Evolutionary conservation across 2,888 invertebrate genomes (phyloP).

Genomic region (Acleris emargana): DNA sequence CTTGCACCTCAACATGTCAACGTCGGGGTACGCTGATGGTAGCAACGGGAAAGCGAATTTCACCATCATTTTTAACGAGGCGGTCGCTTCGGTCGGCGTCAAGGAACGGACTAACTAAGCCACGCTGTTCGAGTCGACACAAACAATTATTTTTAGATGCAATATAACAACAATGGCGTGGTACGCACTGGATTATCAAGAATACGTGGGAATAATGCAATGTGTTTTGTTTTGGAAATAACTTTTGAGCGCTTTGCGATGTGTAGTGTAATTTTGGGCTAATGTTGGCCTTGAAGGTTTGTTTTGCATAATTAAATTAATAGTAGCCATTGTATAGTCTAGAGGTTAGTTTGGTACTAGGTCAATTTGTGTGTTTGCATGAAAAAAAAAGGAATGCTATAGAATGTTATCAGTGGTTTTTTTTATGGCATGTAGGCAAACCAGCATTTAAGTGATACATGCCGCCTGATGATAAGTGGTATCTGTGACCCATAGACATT

Average conservation of each 20-base stretch:
- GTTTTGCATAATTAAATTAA: too few relatives aligned
- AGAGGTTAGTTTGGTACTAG: too few relatives aligned
- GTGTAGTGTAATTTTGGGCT: too few relatives aligned
- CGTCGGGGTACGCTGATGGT: constrained; percentile 60
- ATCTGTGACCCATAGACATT: too few relatives aligned
- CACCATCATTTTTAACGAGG: constrained; percentile 49
- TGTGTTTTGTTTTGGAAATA: constrained; percentile 6
- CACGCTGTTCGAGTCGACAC: constrained; percentile 6
- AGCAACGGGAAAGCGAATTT: constrained; percentile 64
- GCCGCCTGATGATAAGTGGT: too few relatives aligned
- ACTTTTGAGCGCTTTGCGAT: background rate
- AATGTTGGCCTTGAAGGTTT: too few relatives aligned
- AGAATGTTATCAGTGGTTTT: too few relatives aligned
- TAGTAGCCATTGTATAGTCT: too few relatives aligned
- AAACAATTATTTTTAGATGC: constrained; percentile 34
- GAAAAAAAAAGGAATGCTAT: too few relatives aligned
- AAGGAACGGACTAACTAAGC: constrained; percentile 20
- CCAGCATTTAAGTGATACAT: too few relatives aligned
- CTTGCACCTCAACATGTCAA: constrained; percentile 69
- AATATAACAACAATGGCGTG: constrained; percentile 32
- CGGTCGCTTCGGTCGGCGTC: constrained; percentile 26
- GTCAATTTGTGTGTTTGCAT: too few relatives aligned
- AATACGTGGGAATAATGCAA: constrained; percentile 23
- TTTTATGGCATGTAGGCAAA: too few relatives aligned
- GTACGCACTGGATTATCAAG: constrained; percentile 30